phyloP scores from a whole-genome alignment of 2,888 invertebrate genomes.

The Petrolisthes manimaculis region DNA sequence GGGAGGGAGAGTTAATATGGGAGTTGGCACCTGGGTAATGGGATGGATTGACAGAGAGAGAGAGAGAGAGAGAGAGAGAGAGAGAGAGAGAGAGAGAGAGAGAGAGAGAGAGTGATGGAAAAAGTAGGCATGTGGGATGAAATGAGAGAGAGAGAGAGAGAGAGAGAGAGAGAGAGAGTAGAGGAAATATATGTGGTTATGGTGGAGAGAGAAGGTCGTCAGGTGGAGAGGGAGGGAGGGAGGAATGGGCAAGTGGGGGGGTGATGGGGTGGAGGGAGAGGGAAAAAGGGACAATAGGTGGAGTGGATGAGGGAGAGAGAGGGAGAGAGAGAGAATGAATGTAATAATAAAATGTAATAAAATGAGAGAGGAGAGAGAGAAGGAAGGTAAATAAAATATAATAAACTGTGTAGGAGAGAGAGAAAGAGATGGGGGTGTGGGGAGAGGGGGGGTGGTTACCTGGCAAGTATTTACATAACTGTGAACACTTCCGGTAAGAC shows the following conservation, averaged over 20 bases:
- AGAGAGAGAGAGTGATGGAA: neutral
- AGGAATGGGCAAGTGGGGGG: neutral
- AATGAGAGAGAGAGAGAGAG: neutral
- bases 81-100: neutral
- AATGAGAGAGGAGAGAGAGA: neutral
- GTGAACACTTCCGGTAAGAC: neutral
- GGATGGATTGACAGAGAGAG: neutral
- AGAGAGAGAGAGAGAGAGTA: neutral
- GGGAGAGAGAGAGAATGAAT: neutral
- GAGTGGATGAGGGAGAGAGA: neutral
- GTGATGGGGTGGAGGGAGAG: neutral
- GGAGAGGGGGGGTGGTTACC: neutral
- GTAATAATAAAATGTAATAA: neutral
- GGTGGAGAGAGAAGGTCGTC: neutral
- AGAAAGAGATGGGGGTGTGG: neutral
- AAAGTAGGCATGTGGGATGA: neutral
- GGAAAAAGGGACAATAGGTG: neutral
- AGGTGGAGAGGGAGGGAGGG: neutral
- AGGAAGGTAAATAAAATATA: neutral
- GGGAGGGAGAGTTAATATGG: neutral
- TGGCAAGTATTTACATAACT: conserved; percentile 13
- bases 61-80: neutral
- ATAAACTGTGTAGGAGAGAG: neutral
- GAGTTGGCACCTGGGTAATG: neutral
- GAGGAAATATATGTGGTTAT: neutral